Evolutionary conservation across 2,888 invertebrate genomes (phyloP).

Genomic region (Crocallis elinguaria): DNA sequence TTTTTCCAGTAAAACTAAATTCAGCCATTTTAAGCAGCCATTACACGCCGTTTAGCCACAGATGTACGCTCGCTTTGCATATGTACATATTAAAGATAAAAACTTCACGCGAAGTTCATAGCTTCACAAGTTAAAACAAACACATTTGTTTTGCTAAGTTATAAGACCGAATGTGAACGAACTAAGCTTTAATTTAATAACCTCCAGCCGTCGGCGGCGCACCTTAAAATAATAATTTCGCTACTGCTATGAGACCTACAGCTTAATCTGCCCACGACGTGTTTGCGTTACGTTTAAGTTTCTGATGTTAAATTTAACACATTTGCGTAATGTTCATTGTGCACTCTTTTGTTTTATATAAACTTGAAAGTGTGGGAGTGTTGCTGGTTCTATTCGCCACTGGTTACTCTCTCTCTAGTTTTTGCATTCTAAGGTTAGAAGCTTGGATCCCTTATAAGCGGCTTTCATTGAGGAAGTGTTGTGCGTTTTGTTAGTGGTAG

Average conservation of each 20-base stretch:
- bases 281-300: slow-evolving; percentile 23
- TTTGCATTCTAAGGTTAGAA: too few relatives aligned
- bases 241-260: slow-evolving; percentile 9
- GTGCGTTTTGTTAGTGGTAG: too few relatives aligned
- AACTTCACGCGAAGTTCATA: neutral
- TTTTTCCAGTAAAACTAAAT: too few relatives aligned
- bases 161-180: slow-evolving; percentile 20
- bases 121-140: neutral
- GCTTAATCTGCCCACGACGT: slow-evolving; percentile 30
- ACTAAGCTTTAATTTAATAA: slow-evolving; percentile 30
- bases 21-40: neutral
- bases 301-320: slow-evolving; percentile 18
- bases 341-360: slow-evolving; percentile 2
- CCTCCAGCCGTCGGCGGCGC: slow-evolving; percentile 14
- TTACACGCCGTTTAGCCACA: neutral
- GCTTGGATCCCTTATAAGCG: too few relatives aligned
- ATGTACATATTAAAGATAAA: neutral
- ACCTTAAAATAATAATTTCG: slow-evolving; percentile 33
- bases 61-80: slow-evolving; percentile 10
- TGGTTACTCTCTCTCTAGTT: too few relatives aligned
- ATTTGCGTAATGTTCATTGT: neutral
- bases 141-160: slow-evolving; percentile 15
- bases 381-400: too few relatives aligned
- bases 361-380: neutral
- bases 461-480: too few relatives aligned